Conservation (phyloP, 2,797 vertebrate species). For the Petrocephalus sullivani region DNA sequence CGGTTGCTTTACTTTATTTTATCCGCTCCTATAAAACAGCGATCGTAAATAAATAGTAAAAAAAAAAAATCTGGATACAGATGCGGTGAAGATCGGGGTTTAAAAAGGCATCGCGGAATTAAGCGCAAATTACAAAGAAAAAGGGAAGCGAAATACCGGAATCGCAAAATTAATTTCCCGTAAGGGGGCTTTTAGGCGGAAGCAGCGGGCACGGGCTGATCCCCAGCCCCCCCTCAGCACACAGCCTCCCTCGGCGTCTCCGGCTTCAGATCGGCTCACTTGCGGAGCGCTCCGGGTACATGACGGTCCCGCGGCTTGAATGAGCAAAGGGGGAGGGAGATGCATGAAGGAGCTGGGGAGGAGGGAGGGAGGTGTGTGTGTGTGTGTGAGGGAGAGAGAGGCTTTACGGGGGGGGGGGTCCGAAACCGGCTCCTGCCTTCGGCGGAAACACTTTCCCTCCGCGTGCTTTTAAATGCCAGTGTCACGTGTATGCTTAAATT, state of each 20-base stretch:
- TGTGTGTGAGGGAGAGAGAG: neutral
- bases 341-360: neutral
- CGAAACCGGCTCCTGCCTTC: neutral
- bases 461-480: neutral
- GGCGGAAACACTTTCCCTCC: neutral
- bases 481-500: neutral
- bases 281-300: neutral
- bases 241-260: neutral
- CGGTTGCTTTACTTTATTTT: neutral
- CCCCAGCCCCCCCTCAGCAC: neutral
- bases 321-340: conserved; percentile 10
- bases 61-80: neutral
- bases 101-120: neutral
- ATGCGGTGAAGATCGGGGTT: neutral
- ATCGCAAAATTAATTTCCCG: neutral
- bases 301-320: conserved; percentile 8
- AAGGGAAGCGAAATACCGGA: neutral
- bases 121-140: neutral
- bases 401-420: neutral
- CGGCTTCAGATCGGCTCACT: conserved; percentile 12
- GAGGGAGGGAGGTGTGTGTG: neutral
- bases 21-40: neutral
- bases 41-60: neutral
- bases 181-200: neutral
- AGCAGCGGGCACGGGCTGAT: neutral